A percentile compares a stretch with the other conserved stretches of the same genome.
Evolutionary conservation across 2,797 vertebrate genomes (phyloP).

Genomic region (Fistularia commersonii): DNA sequence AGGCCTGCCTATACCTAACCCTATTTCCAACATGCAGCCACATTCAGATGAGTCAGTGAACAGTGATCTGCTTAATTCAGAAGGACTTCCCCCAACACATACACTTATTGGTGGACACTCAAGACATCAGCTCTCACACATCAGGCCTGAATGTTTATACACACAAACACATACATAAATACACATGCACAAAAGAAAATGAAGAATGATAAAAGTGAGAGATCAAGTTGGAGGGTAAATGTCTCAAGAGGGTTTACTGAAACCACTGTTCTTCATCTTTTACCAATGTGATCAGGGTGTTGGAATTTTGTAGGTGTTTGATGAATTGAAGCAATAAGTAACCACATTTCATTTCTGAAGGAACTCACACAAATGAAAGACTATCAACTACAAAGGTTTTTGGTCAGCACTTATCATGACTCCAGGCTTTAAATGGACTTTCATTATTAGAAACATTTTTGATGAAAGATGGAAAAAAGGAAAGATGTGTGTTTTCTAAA

Average conservation of each 20-base stretch:
- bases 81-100: too few relatives aligned
- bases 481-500: not conserved
- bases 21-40: constrained; percentile 16
- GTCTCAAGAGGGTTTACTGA: constrained; percentile 38
- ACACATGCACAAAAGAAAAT: constrained; percentile 1
- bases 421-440: too few relatives aligned
- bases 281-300: constrained; percentile 21
- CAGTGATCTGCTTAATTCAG: constrained; percentile 18
- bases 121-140: too few relatives aligned
- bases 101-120: too few relatives aligned
- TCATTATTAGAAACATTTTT: too few relatives aligned
- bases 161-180: constrained; percentile 12
- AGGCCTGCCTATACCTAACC: not conserved
- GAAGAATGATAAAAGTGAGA: constrained; percentile 1
- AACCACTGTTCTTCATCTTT: constrained; percentile 40
- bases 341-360: too few relatives aligned
- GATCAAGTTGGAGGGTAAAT: constrained; percentile 25
- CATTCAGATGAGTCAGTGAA: constrained; percentile 37
- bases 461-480: too few relatives aligned
- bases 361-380: too few relatives aligned
- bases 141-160: constrained; percentile 2
- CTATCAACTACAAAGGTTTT: too few relatives aligned
- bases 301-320: too few relatives aligned
- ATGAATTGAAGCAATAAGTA: too few relatives aligned
- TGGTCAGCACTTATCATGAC: too few relatives aligned